phyloP scores from a whole-genome alignment of 2,797 vertebrate genomes.

The Syngnathus rostellatus region DNA sequence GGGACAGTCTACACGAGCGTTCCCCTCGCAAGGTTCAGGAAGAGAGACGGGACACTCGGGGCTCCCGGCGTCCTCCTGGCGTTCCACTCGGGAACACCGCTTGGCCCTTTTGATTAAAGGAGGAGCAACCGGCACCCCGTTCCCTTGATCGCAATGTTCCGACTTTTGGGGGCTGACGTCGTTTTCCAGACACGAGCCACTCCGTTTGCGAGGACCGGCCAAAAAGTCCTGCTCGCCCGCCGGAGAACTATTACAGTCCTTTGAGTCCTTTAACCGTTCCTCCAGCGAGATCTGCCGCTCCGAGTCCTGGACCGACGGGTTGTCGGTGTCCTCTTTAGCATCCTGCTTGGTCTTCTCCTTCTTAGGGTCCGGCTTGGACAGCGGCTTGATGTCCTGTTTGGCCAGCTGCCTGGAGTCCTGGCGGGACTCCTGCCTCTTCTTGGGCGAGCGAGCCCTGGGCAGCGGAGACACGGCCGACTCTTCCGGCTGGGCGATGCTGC shows the following conservation, averaged over 20 bases:
- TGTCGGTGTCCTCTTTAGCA: constrained; percentile 10
- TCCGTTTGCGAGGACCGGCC: constrained; percentile 83
- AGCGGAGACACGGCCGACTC: constrained; percentile 80
- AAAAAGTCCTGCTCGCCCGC: constrained; percentile 73
- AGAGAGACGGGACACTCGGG: constrained; percentile 71
- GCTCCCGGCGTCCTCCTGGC: constrained; percentile 75
- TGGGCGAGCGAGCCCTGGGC: constrained; percentile 89
- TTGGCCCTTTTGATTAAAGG: constrained; percentile 87
- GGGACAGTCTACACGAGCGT: constrained; percentile 74
- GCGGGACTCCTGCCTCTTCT: constrained; percentile 78
- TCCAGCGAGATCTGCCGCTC: constrained; percentile 58
- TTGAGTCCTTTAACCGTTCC: constrained; percentile 75
- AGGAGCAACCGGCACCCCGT: constrained; percentile 63
- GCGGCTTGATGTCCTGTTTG: constrained; percentile 13
- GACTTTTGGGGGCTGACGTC: constrained; percentile 75
- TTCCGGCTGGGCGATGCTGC: constrained; percentile 95
- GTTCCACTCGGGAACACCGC: constrained; percentile 80
- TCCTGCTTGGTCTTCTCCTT: constrained; percentile 18
- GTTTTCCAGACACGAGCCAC: constrained; percentile 81
- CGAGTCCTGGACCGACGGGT: constrained; percentile 23
- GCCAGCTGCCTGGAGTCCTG: constrained; percentile 9
- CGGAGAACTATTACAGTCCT: constrained; percentile 52
- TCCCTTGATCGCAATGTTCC: constrained; percentile 77
- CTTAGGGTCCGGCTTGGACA: constrained; percentile 10
- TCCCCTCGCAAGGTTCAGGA: constrained; percentile 67